Percentiles rank a stretch among this genome's conserved stretches.
Evolutionary conservation across 2,888 invertebrate genomes (phyloP).

Genomic region (Orchesellides sinensis): DNA sequence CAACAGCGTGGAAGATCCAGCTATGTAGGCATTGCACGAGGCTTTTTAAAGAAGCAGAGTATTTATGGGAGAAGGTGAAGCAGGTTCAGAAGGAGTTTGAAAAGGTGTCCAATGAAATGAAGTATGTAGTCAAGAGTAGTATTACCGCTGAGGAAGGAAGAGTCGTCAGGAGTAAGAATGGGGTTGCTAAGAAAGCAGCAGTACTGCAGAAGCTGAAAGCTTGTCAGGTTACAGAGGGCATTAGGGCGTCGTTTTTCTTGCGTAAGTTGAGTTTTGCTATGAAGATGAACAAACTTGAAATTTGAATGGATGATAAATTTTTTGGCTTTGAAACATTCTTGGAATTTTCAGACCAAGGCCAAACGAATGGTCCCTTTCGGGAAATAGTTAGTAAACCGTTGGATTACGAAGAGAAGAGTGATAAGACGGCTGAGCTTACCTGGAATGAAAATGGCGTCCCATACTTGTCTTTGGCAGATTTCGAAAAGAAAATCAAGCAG

Average conservation of each 20-base stretch:
- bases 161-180: background rate
- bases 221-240: background rate
- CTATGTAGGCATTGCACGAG: conserved; percentile 18
- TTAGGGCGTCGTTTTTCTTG: conserved; percentile 10
- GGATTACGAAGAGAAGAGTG: too few relatives aligned
- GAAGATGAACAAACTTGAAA: background rate
- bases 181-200: background rate
- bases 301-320: background rate
- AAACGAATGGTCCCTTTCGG: too few relatives aligned
- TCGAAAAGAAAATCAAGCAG: conserved; percentile 20
- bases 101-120: conserved; percentile 19
- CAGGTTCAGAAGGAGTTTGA: conserved; percentile 6
- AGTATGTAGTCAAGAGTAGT: conserved; percentile 1
- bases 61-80: conserved; percentile 6
- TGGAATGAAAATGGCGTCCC: conserved; percentile 11
- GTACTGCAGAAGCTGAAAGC: background rate
- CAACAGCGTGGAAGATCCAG: conserved; percentile 12
- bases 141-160: background rate
- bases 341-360: too few relatives aligned
- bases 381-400: background rate
- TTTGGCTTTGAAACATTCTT: too few relatives aligned
- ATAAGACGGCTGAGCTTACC: too few relatives aligned
- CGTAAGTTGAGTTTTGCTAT: background rate
- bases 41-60: conserved; percentile 22
- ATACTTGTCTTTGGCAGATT: conserved; percentile 4